These are phyloP conservation scores for Cartodere bifasciata DNA, from an alignment of 2,888 invertebrate species.

Conservation along the genomic window DNA sequence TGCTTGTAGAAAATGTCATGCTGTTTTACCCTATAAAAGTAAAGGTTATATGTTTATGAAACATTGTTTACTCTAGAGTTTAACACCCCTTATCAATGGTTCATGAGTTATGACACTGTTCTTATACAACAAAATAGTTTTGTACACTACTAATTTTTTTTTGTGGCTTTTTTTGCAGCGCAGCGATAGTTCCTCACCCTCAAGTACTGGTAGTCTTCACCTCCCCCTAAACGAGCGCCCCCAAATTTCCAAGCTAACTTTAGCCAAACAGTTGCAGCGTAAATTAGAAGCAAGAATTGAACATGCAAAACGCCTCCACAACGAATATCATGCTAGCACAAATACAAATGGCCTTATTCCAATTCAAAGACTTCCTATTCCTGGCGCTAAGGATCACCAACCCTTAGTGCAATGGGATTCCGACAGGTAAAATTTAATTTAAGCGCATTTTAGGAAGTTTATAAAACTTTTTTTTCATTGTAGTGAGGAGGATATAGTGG, in stretches of 20 bases:
- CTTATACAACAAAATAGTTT: too few relatives aligned
- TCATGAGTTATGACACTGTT: too few relatives aligned
- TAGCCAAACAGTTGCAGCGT: conserved; percentile 29
- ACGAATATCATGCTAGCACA: conserved; percentile 35
- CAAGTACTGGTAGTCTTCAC: conserved; percentile 31
- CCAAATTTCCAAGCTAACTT: conserved; percentile 21
- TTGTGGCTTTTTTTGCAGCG: conserved; percentile 24
- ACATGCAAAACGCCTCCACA: conserved; percentile 34
- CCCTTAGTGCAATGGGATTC: conserved; percentile 47
- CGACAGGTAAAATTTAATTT: conserved; percentile 33
- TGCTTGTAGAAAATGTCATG: too few relatives aligned
- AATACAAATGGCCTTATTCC: conserved; percentile 36
- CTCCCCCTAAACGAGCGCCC: too few relatives aligned
- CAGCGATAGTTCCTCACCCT: conserved; percentile 33
- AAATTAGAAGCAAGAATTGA: conserved; percentile 35
- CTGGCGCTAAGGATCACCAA: conserved; percentile 39
- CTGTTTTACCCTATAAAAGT: too few relatives aligned
- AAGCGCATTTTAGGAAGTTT: conserved; percentile 1
- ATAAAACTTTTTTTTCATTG: conserved; percentile 13
- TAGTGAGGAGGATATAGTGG: conserved; percentile 40
- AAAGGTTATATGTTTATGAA: too few relatives aligned
- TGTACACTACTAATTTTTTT: too few relatives aligned
- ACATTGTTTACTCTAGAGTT: too few relatives aligned
- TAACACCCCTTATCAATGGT: too few relatives aligned
- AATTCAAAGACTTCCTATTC: conserved; percentile 39